Evolutionary conservation across 2,888 invertebrate genomes (phyloP).

Genomic region (Gerosis bhagava): DNA sequence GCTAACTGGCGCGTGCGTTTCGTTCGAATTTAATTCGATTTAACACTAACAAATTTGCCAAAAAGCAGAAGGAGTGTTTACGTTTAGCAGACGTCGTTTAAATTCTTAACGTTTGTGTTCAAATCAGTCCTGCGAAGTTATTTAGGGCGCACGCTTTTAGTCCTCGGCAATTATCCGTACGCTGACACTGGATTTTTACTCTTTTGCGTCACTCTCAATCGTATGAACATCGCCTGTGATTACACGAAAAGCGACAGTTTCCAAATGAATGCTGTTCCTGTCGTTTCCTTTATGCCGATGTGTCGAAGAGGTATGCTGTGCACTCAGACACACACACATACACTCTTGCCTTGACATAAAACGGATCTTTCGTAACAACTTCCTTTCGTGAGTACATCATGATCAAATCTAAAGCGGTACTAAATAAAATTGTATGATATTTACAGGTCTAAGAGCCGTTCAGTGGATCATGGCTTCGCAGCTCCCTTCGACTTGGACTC

Average conservation of each 20-base stretch:
- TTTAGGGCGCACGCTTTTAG: constrained; percentile 56
- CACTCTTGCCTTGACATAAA: constrained; percentile 6
- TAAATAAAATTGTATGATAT: constrained; percentile 1
- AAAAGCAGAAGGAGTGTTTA: constrained; percentile 4
- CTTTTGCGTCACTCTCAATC: constrained; percentile 31
- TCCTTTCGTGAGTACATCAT: too few relatives aligned
- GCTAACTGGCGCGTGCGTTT: not conserved
- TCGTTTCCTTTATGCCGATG: constrained; percentile 14
- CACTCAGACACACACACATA: constrained; percentile 2
- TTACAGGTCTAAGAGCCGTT: constrained; percentile 95
- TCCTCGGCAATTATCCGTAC: constrained; percentile 56
- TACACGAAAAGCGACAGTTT: constrained; percentile 21
- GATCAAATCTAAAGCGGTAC: too few relatives aligned
- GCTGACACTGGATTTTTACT: constrained; percentile 47
- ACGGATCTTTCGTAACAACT: constrained; percentile 9
- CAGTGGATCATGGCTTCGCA: constrained; percentile 94
- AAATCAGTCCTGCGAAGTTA: constrained; percentile 49
- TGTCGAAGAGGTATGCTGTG: constrained; percentile 17
- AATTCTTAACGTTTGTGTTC: constrained; percentile 13
- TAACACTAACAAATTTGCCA: constrained; percentile 2
- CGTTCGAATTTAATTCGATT: constrained; percentile 4
- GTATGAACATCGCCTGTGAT: constrained; percentile 26
- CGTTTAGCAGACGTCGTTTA: constrained; percentile 2
- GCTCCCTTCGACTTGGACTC: constrained; percentile 93
- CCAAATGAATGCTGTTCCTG: constrained; percentile 16